phyloP scores from a whole-genome alignment of 1,140 invertebrate species.

The Pseudomyrmex dendroicus region DNA sequence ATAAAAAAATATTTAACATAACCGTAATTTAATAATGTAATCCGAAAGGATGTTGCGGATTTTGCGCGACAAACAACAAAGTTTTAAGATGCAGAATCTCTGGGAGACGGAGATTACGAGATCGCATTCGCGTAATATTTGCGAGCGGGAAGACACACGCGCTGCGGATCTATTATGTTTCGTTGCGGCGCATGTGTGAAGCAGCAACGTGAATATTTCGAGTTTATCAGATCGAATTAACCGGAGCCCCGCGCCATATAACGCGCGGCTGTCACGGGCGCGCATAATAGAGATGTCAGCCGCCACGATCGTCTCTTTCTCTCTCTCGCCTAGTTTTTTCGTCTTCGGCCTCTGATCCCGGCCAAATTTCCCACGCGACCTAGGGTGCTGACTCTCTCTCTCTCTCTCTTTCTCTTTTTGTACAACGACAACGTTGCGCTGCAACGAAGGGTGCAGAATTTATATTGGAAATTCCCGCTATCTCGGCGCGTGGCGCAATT shows the following conservation, averaged over 20 bases:
- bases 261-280: constrained; percentile 29
- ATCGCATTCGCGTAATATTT: constrained; percentile 2
- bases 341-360: constrained; percentile 49
- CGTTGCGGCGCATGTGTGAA: background rate
- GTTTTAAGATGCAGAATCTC: background rate
- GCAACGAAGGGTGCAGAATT: constrained; percentile 74
- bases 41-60: background rate
- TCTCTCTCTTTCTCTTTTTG: constrained; percentile 61
- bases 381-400: constrained; percentile 72
- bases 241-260: constrained; percentile 8
- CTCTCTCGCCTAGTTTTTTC: constrained; percentile 38
- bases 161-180: constrained; percentile 34
- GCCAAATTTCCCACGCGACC: constrained; percentile 76
- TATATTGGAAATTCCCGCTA: constrained; percentile 69
- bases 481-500: constrained; percentile 77
- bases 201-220: constrained; percentile 45
- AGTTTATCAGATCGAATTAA: constrained; percentile 70
- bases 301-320: constrained; percentile 50
- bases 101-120: background rate
- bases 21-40: too few relatives aligned
- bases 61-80: constrained; percentile 2
- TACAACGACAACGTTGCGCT: constrained; percentile 60
- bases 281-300: constrained; percentile 75
- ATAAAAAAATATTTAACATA: background rate
- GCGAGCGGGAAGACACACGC: constrained; percentile 2